phyloP scores from a whole-genome alignment of 2,113 vertebrate genomes.

The Herpailurus yagouaroundi region DNA sequence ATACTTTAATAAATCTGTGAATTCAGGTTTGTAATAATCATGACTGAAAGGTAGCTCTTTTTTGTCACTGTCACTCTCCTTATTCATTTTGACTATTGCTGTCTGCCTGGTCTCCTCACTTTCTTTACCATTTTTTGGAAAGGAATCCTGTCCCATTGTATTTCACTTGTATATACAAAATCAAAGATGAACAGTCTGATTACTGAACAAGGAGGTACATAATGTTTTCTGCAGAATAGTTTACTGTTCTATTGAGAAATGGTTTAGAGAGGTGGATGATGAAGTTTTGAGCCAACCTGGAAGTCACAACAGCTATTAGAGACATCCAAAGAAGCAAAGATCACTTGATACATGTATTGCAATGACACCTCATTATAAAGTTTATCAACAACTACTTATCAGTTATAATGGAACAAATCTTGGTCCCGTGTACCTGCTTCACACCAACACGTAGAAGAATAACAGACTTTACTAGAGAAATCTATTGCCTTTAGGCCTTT shows the following conservation, averaged over 20 bases:
- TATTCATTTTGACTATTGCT: background rate
- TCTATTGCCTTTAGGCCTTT: background rate
- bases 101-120: background rate
- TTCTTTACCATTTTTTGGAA: background rate
- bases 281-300: background rate
- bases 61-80: background rate
- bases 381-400: background rate
- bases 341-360: background rate
- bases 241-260: background rate
- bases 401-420: background rate
- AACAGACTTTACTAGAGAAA: slow-evolving; percentile 17
- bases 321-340: slow-evolving; percentile 21
- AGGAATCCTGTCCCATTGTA: background rate
- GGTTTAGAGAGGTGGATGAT: background rate
- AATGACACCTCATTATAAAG: background rate
- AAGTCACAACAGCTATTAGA: background rate
- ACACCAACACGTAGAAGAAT: background rate
- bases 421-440: background rate
- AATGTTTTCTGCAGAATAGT: background rate
- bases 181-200: background rate
- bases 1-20: background rate
- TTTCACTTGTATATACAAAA: background rate
- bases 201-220: background rate
- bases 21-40: background rate
- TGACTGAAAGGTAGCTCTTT: background rate